Evolutionary conservation across 2,113 vertebrate genomes (phyloP).

Genomic region (Engystomops pustulosus): DNA sequence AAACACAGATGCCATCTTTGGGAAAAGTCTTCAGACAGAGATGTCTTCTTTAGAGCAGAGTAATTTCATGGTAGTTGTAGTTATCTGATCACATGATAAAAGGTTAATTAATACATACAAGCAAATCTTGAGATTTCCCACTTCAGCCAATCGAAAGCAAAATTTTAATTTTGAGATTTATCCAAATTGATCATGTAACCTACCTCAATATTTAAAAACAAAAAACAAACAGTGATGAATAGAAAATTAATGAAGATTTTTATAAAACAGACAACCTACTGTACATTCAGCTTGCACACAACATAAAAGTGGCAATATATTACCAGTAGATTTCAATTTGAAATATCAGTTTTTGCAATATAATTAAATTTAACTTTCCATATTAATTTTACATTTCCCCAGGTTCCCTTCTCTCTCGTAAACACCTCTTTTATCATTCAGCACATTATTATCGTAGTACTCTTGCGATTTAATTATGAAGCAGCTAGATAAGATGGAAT

Average conservation of each 20-base stretch:
- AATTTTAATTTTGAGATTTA: not conserved
- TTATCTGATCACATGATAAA: too few species aligned
- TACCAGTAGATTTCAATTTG: slow-evolving; percentile 1
- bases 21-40: too few species aligned
- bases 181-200: not conserved
- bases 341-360: slow-evolving; percentile 13
- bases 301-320: slow-evolving; percentile 3
- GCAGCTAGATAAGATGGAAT: slow-evolving; percentile 4
- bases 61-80: too few species aligned
- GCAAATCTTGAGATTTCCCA: too few species aligned
- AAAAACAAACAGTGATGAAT: not conserved
- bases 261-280: not conserved
- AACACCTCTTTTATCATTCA: slow-evolving; percentile 7
- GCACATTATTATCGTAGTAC: slow-evolving; percentile 15
- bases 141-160: too few species aligned
- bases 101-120: too few species aligned
- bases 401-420: not conserved
- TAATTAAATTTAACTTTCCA: slow-evolving; percentile 28
- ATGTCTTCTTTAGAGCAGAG: too few species aligned
- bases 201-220: not conserved
- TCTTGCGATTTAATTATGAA: slow-evolving; percentile 9
- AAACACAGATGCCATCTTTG: too few species aligned
- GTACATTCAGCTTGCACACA: not conserved
- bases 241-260: not conserved
- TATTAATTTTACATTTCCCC: slow-evolving; percentile 25